These are phyloP conservation scores for Dryas iulia DNA, from an alignment of 1,140 invertebrate genomes.

Conservation along the genomic window DNA sequence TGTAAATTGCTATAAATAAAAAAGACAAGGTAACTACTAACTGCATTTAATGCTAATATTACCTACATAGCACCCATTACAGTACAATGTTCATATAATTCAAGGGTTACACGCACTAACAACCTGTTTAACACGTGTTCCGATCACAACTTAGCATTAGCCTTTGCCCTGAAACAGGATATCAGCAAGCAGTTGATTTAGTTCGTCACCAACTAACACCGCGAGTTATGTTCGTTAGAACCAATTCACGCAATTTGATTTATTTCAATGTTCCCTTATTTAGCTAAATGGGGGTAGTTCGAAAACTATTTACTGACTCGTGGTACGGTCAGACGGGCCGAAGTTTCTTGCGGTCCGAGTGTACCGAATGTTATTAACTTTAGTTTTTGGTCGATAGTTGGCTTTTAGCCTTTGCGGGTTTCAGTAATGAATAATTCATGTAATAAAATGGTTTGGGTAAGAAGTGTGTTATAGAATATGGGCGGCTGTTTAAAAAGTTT, in stretches of 20 bases:
- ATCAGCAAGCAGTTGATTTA: conserved; percentile 11
- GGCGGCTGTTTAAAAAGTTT: background rate
- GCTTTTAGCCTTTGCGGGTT: conserved; percentile 16
- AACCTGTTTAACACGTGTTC: background rate
- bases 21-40: background rate
- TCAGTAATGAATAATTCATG: conserved; percentile 21
- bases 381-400: conserved; percentile 20
- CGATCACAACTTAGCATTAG: background rate
- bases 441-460: conserved; percentile 11
- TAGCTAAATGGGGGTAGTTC: conserved; percentile 34
- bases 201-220: background rate
- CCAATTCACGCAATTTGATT: conserved; percentile 28
- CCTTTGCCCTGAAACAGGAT: conserved; percentile 11
- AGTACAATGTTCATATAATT: background rate
- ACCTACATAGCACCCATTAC: background rate
- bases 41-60: background rate
- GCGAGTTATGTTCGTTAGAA: conserved; percentile 4
- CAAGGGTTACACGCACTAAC: background rate
- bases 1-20: background rate
- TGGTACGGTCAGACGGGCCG: conserved; percentile 23
- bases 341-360: conserved; percentile 29
- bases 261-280: conserved; percentile 29
- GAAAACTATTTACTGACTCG: conserved; percentile 34
- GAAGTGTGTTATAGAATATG: background rate
- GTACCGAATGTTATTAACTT: conserved; percentile 26